Evolutionary conservation across 2,113 vertebrate genomes (phyloP).

Genomic region (Vidua chalybeata): DNA sequence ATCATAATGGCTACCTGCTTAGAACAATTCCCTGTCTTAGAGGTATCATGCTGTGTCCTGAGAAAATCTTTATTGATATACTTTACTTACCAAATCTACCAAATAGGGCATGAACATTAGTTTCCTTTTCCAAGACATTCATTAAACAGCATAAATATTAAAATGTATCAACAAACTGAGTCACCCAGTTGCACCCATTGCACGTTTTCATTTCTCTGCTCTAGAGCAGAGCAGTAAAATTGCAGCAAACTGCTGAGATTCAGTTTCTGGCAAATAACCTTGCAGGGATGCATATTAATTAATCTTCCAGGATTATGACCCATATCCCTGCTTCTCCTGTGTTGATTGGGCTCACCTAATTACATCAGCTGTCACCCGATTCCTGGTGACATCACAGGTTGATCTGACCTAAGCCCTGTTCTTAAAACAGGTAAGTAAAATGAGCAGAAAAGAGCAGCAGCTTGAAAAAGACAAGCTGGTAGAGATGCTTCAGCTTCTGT

Average conservation of each 20-base stretch:
- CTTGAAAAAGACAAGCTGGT: background rate
- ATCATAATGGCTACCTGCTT: background rate
- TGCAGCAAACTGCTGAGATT: background rate
- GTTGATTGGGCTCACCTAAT: background rate
- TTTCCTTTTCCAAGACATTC: background rate
- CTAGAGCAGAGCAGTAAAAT: background rate
- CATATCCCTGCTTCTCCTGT: background rate
- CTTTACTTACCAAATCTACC: background rate
- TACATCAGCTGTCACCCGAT: background rate
- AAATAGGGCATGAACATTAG: background rate
- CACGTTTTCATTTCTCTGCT: background rate
- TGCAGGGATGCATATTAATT: background rate
- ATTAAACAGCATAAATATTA: conserved; percentile 8
- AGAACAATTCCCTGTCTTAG: background rate
- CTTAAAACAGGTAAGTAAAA: background rate
- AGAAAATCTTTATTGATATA: background rate
- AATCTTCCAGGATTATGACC: background rate
- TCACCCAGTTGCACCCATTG: background rate
- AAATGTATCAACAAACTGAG: background rate
- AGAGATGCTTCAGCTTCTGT: background rate
- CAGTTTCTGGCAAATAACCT: background rate
- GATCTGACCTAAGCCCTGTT: background rate
- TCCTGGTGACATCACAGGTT: background rate
- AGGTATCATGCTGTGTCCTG: background rate
- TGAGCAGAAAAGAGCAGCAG: background rate